These are phyloP conservation scores for Alcedo quadribrachys DNA, from an alignment of 2,797 vertebrate species.

Conservation along the genomic window DNA sequence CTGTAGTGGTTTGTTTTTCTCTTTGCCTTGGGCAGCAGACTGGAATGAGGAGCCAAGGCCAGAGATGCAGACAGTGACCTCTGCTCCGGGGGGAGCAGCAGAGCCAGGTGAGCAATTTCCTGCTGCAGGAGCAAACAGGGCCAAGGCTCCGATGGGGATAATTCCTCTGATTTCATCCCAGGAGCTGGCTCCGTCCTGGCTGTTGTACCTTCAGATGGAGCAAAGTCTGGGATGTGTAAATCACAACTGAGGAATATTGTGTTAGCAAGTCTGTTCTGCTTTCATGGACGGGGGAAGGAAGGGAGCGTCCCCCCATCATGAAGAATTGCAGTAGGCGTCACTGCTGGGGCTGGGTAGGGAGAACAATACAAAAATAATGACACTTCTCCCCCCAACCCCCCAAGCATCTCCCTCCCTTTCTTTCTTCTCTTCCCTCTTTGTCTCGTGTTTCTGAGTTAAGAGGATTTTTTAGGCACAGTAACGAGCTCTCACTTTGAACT, in stretches of 20 bases:
- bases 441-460: slow-evolving; percentile 78
- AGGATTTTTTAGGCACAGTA: slow-evolving; percentile 80
- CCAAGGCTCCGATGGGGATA: neutral
- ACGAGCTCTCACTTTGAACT: slow-evolving; percentile 84
- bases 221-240: neutral
- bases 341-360: slow-evolving; percentile 10
- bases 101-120: slow-evolving; percentile 13
- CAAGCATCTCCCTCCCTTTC: slow-evolving; percentile 9
- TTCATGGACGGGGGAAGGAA: neutral
- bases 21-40: neutral
- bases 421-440: slow-evolving; percentile 53
- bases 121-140: neutral
- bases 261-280: neutral
- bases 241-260: neutral
- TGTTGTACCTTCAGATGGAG: neutral
- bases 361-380: slow-evolving; percentile 34
- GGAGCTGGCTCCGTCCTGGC: neutral
- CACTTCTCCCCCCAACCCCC: neutral
- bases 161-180: neutral
- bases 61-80: neutral
- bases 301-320: neutral
- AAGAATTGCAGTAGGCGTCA: neutral
- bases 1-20: neutral
- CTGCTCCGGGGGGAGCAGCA: neutral
- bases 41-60: neutral